Percentiles rank a stretch among this genome's conserved stretches.
Evolutionary conservation across 2,888 invertebrate species (phyloP).

Genomic region (Steinernema scapterisci): DNA sequence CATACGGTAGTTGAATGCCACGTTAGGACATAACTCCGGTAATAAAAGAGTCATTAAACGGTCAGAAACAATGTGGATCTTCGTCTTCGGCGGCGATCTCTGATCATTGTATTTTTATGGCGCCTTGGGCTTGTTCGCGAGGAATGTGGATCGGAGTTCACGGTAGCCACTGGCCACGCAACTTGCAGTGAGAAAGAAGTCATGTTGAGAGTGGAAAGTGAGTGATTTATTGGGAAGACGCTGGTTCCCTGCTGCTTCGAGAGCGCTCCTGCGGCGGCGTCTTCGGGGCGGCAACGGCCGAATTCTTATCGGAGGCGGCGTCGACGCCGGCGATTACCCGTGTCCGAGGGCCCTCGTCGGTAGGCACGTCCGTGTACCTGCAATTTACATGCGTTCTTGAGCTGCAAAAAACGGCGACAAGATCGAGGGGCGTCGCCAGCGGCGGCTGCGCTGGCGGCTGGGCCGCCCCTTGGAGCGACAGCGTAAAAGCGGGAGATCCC

Average conservation of each 20-base stretch:
- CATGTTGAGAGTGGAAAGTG: not conserved
- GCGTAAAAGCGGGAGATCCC: not conserved
- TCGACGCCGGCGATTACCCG: conserved; percentile 1
- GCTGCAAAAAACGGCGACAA: conserved; percentile 9
- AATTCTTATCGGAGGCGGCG: conserved; percentile 10
- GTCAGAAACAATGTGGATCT: not conserved
- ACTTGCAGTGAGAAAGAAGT: not conserved
- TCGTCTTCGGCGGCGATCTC: not conserved
- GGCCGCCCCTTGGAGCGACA: conserved; percentile 9
- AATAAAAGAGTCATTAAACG: conserved; percentile 24
- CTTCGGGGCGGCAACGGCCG: conserved; percentile 5
- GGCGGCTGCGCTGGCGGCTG: not conserved
- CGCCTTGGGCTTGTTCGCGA: too few relatives aligned
- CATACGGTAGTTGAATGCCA: too few relatives aligned
- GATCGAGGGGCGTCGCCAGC: conserved; percentile 5
- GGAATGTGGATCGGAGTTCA: not conserved
- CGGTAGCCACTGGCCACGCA: not conserved
- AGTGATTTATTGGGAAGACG: not conserved
- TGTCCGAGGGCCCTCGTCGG: not conserved
- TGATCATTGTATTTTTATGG: not conserved
- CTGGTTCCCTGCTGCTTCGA: not conserved
- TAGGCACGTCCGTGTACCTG: conserved; percentile 11
- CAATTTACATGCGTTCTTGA: conserved; percentile 25
- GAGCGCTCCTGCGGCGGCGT: conserved; percentile 1
- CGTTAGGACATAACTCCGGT: not conserved